A percentile compares a stretch with the other conserved stretches of the same genome.
phyloP scores from a whole-genome alignment of 1,140 invertebrate genomes.

The Ips typographus region DNA sequence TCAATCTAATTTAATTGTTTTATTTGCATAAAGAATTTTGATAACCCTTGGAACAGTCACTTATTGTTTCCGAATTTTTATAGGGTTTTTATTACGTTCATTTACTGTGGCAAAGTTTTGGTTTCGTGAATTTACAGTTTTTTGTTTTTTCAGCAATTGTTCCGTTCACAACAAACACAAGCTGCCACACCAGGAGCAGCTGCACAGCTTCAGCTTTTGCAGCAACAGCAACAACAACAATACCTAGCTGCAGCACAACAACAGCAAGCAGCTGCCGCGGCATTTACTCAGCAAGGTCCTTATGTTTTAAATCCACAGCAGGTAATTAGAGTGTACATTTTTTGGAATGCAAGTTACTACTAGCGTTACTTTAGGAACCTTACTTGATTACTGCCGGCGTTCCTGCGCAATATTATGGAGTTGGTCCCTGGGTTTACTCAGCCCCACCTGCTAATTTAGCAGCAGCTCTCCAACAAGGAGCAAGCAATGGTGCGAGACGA shows the following conservation, averaged over 20 bases:
- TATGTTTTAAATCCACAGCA: conserved; percentile 79
- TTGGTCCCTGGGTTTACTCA: conserved; percentile 81
- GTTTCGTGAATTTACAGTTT: background rate
- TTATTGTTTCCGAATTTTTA: too few species aligned
- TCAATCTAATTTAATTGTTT: too few species aligned
- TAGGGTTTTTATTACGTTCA: too few species aligned
- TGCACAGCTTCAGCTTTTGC: conserved; percentile 64
- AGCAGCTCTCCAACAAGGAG: conserved; percentile 60
- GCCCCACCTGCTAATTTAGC: conserved; percentile 64
- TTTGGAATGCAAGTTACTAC: background rate
- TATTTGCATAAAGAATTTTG: too few species aligned
- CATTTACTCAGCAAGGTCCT: conserved; percentile 71
- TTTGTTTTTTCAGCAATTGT: conserved; percentile 72
- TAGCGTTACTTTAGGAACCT: conserved; percentile 32
- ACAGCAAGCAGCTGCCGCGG: conserved; percentile 66
- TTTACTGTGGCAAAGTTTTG: too few species aligned
- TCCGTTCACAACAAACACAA: conserved; percentile 75
- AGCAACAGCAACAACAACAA: conserved; percentile 70
- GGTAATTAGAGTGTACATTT: conserved; percentile 28
- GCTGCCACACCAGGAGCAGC: conserved; percentile 63
- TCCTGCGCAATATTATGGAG: conserved; percentile 79
- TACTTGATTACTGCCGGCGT: conserved; percentile 55
- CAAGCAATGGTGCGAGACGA: conserved; percentile 60
- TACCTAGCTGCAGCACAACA: conserved; percentile 54
- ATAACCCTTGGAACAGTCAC: too few species aligned